phyloP scores from a whole-genome alignment of 2,888 invertebrate genomes.

The Ichneumoninae sp. region DNA sequence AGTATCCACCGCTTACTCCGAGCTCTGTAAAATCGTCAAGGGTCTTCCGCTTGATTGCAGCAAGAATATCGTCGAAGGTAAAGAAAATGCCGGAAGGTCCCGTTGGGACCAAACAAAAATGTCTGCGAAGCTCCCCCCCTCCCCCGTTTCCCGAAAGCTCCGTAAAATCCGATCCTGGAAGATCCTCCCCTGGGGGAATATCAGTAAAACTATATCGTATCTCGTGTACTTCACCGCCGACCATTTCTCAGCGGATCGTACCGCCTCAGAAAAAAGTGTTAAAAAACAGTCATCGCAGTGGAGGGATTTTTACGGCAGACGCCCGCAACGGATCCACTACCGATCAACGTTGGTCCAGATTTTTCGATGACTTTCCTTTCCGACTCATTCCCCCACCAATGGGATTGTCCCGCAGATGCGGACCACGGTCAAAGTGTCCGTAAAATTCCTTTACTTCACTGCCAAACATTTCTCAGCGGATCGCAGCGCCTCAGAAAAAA shows the following conservation, averaged over 20 bases:
- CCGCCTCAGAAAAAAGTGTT: not conserved
- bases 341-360: not conserved
- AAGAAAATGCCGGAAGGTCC: slow-evolving; percentile 32
- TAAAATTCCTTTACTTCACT: slow-evolving; percentile 6
- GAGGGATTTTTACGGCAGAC: no score
- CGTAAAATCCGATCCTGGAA: slow-evolving; percentile 32
- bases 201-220: slow-evolving; percentile 19
- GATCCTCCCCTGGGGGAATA: slow-evolving; percentile 37
- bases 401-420: not conserved
- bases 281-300: no score
- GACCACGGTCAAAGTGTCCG: not conserved
- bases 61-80: slow-evolving; percentile 23
- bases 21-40: slow-evolving; percentile 45
- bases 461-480: no score
- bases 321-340: no score
- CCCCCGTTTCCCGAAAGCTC: not conserved
- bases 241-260: not conserved
- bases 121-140: not conserved
- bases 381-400: not conserved
- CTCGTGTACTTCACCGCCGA: slow-evolving; percentile 11
- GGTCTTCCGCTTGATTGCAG: slow-evolving; percentile 23
- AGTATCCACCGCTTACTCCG: slow-evolving; percentile 22
- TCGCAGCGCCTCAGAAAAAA: no score
- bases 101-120: slow-evolving; percentile 39
- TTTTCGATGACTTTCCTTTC: not conserved